Percentiles rank a stretch among this genome's conserved stretches.
These are phyloP conservation scores for Nipponia nippon DNA, from an alignment of 2,113 vertebrate genomes.

Conservation along the genomic window DNA sequence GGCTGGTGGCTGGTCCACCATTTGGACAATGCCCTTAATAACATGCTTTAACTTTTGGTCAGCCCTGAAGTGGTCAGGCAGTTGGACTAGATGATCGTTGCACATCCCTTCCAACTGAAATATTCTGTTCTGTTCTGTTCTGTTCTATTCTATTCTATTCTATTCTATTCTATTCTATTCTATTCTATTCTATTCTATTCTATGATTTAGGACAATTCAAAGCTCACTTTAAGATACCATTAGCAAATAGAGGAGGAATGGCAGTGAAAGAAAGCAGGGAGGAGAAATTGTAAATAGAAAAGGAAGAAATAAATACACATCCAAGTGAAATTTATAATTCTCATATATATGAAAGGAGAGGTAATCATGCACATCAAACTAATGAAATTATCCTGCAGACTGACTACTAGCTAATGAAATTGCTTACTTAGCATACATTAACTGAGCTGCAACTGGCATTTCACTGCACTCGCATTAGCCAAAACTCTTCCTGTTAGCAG, in stretches of 20 bases:
- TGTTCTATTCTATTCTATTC: too few species aligned
- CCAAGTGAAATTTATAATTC: not conserved
- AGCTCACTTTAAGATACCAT: not conserved
- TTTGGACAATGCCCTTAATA: too few species aligned
- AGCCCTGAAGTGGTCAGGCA: not conserved
- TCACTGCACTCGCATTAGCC: not conserved
- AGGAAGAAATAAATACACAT: not conserved
- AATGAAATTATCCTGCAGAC: slow-evolving; percentile 16
- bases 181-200: not conserved
- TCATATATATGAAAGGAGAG: not conserved
- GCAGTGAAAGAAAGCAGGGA: not conserved
- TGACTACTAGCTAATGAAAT: slow-evolving; percentile 38
- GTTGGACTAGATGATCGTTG: not conserved
- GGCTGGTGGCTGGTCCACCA: too few species aligned
- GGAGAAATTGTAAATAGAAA: not conserved
- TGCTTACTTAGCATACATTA: slow-evolving; percentile 15
- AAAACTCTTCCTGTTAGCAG: not conserved
- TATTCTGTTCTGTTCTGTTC: not conserved
- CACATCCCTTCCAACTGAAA: not conserved
- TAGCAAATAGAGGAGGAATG: not conserved
- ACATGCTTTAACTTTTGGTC: not conserved
- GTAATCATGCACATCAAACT: not conserved
- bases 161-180: not conserved
- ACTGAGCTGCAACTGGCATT: not conserved
- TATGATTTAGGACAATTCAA: not conserved